phyloP scores from a whole-genome alignment of 2,888 invertebrate genomes.

The Ectemnius continuus region DNA sequence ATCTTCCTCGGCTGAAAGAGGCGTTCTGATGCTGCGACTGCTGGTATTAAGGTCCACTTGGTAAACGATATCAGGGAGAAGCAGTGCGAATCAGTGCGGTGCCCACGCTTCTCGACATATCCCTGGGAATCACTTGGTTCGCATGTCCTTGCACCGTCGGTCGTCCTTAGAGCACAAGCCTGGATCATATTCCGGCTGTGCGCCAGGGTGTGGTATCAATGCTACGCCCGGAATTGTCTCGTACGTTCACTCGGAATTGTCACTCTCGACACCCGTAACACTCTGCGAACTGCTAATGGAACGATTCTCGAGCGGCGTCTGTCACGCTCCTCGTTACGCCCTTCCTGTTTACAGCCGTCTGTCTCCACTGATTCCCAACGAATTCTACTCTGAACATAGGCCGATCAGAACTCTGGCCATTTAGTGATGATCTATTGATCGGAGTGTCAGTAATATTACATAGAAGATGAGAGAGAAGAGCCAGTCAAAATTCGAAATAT shows the following conservation, averaged over 20 bases:
- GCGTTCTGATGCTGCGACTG: constrained; percentile 37
- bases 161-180: constrained; percentile 42
- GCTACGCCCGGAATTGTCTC: constrained; percentile 38
- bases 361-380: neutral
- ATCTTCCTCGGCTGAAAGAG: constrained; percentile 47
- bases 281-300: constrained; percentile 32
- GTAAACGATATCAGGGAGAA: constrained; percentile 43
- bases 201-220: constrained; percentile 38
- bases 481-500: too few species aligned
- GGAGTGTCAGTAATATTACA: too few species aligned
- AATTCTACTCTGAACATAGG: too few species aligned
- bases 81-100: constrained; percentile 52
- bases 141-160: constrained; percentile 46
- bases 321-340: constrained; percentile 41
- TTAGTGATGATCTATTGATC: too few species aligned
- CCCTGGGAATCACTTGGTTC: constrained; percentile 33
- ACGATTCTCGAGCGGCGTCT: constrained; percentile 28
- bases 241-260: constrained; percentile 47
- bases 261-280: constrained; percentile 36
- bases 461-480: too few species aligned
- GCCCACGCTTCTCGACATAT: constrained; percentile 57
- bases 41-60: constrained; percentile 44
- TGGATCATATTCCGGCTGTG: constrained; percentile 29
- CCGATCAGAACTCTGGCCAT: too few species aligned
- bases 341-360: too few species aligned